A percentile compares a stretch with the other conserved stretches of the same genome.
phyloP scores from a whole-genome alignment of 2,888 invertebrate genomes.

The Drosophila quinaria region DNA sequence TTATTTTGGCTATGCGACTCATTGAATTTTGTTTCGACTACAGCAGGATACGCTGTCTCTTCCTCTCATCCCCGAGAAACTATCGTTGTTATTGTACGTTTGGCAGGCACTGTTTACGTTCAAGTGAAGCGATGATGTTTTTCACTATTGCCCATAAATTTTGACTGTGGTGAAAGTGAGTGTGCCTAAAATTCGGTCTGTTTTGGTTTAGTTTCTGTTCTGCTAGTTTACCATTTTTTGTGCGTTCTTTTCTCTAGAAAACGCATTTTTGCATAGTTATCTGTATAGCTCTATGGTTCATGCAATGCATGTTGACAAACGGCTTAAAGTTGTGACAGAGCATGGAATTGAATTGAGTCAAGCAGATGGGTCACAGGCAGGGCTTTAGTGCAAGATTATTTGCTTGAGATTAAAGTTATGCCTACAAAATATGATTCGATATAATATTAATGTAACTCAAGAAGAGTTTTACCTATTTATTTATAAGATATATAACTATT shows the following conservation, averaged over 20 bases:
- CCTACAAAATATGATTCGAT: not conserved
- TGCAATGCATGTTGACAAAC: constrained; percentile 64
- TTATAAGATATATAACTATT: too few relatives aligned
- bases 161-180: constrained; percentile 34
- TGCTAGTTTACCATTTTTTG: constrained; percentile 17
- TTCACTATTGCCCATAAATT: constrained; percentile 74
- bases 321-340: constrained; percentile 55
- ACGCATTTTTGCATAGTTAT: constrained; percentile 63
- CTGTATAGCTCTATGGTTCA: constrained; percentile 22
- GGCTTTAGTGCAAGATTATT: constrained; percentile 35
- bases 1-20: constrained; percentile 54
- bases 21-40: constrained; percentile 74
- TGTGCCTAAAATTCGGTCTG: constrained; percentile 41
- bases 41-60: constrained; percentile 25
- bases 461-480: too few relatives aligned
- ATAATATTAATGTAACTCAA: too few relatives aligned
- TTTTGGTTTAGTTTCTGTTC: constrained; percentile 21
- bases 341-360: not conserved
- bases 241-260: constrained; percentile 28
- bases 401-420: not conserved
- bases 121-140: constrained; percentile 76
- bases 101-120: constrained; percentile 76
- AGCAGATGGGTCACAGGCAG: not conserved
- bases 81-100: constrained; percentile 48
- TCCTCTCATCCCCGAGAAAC: constrained; percentile 26